phyloP scores from a whole-genome alignment of 2,113 vertebrate species.

The Danionella cerebrum region DNA sequence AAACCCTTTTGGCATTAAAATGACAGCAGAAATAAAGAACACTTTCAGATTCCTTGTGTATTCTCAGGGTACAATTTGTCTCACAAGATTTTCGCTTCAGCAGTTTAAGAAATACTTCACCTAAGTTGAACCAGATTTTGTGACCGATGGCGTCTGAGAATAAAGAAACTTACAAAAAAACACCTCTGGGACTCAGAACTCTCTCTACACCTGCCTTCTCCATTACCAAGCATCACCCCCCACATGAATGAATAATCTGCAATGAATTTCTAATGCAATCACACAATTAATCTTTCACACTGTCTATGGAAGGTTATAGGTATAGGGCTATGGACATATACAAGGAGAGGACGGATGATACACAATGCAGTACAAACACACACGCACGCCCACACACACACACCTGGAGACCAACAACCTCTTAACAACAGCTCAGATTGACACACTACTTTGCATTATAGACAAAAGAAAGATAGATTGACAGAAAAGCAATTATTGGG shows the following conservation, averaged over 20 bases:
- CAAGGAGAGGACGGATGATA: neutral
- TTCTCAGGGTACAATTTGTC: neutral
- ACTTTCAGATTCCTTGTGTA: neutral
- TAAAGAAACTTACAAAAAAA: neutral
- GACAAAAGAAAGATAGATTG: slow-evolving; percentile 53
- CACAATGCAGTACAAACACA: neutral
- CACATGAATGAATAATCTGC: slow-evolving; percentile 42
- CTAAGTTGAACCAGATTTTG: neutral
- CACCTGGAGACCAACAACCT: neutral
- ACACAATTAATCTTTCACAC: slow-evolving; percentile 38
- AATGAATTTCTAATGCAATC: slow-evolving; percentile 49
- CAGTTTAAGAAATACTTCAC: neutral
- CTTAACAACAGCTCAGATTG: slow-evolving; percentile 56
- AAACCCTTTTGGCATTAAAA: neutral
- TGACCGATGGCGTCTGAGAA: slow-evolving; percentile 12
- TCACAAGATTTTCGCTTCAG: neutral
- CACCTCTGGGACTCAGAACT: neutral
- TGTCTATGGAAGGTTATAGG: slow-evolving; percentile 26
- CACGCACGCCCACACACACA: neutral
- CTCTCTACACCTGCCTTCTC: slow-evolving; percentile 26
- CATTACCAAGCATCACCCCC: slow-evolving; percentile 46
- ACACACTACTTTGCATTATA: slow-evolving; percentile 61
- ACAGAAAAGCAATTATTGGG: slow-evolving; percentile 46
- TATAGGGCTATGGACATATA: neutral
- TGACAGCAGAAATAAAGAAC: neutral